Evolutionary conservation across 2,113 vertebrate genomes (phyloP), one percentile per base, ranked within the genome.

Genomic region (Barbus barbus): DNA sequence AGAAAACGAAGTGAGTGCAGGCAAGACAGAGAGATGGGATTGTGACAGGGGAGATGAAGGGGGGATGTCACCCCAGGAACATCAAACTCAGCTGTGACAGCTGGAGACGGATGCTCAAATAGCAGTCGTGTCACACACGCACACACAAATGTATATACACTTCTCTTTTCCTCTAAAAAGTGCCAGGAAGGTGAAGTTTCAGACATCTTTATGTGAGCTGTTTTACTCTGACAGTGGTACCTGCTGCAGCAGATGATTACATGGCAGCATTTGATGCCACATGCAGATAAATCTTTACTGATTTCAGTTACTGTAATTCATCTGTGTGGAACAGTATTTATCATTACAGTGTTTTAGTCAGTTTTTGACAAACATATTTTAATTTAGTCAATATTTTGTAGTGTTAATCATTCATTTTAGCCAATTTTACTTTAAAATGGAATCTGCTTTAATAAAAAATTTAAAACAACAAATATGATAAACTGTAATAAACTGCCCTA

Each of bases 31-130:
- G 74, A 56, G 44, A 51, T 31, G 56, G 65, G 78, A 85, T 75
- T 74, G 72, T 74, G 78, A 85, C 78, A 85, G 83, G 69, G 72
- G 78, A 79, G 33, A 63, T 61, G 67, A 63, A 81, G 67, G 67
- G 83, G 44, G 53, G 77, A 56, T 33, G 44, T 85, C 83, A 85
- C 77, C 77, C 28, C 26, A 61, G 38, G 67, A 78, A 80, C 83
- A 85, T 85, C 77, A 85, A 80, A 74, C 83, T 36, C 36, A 60
- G 41, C 65, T 3, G 3, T 71, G 63, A 81, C 79, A 81, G 79
- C 65, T 71, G 28, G 26, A 71, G 79, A 71, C 31, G 31, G 44
- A 80, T 69, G 33, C 75, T 78, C 56, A 58, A 77, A 77, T 77
- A 77, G 46, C 48, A 77, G 74, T 56, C 11, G 4, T 77, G 26